These are phyloP conservation scores for Spea bombifrons DNA, from an alignment of 2,113 vertebrate species.

Conservation along the genomic window DNA sequence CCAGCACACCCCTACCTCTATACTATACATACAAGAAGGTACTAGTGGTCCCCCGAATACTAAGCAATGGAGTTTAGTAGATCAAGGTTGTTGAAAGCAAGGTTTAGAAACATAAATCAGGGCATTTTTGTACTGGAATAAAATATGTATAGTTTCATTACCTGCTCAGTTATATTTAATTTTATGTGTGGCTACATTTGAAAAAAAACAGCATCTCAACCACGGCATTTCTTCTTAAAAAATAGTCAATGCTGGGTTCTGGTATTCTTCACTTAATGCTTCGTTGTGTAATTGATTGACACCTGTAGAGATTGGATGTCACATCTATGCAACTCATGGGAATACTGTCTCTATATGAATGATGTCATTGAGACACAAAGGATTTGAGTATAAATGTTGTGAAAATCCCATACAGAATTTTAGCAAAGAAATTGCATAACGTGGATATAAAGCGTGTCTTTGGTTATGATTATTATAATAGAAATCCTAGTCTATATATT, in stretches of 20 bases:
- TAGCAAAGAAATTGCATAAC: background rate
- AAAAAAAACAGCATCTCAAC: background rate
- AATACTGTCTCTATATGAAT: slow-evolving; percentile 34
- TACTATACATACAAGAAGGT: too few relatives aligned
- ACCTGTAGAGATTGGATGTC: slow-evolving; percentile 27
- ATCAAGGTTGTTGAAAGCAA: too few relatives aligned
- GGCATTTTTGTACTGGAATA: too few relatives aligned
- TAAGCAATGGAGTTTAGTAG: too few relatives aligned
- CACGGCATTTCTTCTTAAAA: background rate
- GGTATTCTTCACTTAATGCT: slow-evolving; percentile 39
- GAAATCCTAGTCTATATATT: too few relatives aligned
- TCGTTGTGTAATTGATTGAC: slow-evolving; percentile 6
- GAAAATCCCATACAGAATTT: slow-evolving; percentile 14
- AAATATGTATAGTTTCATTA: too few relatives aligned
- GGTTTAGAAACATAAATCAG: too few relatives aligned
- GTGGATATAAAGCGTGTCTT: slow-evolving; percentile 4
- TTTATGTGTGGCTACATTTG: too few relatives aligned
- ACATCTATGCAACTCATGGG: slow-evolving; percentile 42
- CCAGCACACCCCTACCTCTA: too few relatives aligned
- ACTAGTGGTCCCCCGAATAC: too few relatives aligned
- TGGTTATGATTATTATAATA: background rate
- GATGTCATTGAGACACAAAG: slow-evolving; percentile 22
- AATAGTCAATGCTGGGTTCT: slow-evolving; percentile 44
- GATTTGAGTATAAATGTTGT: background rate
- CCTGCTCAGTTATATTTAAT: too few relatives aligned